Conservation (phyloP, 2,113 vertebrate species). For the Antechinus flavipes region DNA sequence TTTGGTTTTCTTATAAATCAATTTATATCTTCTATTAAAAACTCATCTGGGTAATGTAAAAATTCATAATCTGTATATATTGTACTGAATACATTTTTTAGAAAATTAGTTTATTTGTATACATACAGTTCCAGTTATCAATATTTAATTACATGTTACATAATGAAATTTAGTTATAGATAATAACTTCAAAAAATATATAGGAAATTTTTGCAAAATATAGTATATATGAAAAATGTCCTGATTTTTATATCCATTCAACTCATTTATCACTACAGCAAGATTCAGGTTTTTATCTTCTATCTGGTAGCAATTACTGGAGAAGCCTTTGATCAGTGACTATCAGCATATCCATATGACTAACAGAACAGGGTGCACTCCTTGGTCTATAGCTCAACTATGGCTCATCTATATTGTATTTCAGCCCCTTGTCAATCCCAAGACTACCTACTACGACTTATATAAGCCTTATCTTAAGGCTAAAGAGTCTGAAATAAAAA, state of each 20-base stretch:
- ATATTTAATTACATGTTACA: background rate
- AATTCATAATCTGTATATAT: background rate
- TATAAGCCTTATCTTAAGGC: background rate
- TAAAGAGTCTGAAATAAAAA: background rate
- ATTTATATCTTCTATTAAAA: background rate
- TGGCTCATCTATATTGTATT: background rate
- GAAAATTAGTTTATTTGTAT: background rate
- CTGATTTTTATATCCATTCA: background rate
- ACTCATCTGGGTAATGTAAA: background rate
- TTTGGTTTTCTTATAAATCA: background rate
- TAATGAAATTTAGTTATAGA: background rate
- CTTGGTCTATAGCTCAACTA: background rate
- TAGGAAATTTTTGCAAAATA: background rate
- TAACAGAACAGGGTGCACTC: background rate
- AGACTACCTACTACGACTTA: background rate
- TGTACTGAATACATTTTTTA: background rate
- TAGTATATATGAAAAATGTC: background rate
- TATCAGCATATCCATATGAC: background rate
- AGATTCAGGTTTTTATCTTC: background rate
- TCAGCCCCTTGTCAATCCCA: background rate
- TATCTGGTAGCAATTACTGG: background rate
- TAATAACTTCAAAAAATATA: background rate
- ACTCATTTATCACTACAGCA: background rate
- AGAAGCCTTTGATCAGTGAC: background rate
- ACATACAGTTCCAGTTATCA: background rate